These are phyloP conservation scores for Regulus satrapa DNA, from an alignment of 2,113 vertebrate species.

Conservation along the genomic window DNA sequence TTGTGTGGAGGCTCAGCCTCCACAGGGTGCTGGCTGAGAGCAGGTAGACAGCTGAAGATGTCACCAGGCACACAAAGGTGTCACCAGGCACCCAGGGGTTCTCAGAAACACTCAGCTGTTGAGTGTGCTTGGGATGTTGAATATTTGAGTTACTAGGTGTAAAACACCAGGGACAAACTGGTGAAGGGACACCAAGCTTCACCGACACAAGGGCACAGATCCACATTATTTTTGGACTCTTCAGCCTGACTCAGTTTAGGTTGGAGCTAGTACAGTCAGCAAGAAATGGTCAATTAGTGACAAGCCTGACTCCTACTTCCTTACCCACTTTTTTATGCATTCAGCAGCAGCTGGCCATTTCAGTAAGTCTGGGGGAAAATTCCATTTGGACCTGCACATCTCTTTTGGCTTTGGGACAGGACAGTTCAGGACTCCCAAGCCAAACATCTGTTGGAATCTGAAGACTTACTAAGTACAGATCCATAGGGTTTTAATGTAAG, in stretches of 20 bases:
- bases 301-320: not conserved
- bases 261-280: not conserved
- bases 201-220: not conserved
- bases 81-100: not conserved
- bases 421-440: not conserved
- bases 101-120: not conserved
- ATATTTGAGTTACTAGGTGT: not conserved
- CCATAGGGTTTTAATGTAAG: not conserved
- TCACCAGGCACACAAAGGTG: not conserved
- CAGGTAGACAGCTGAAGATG: not conserved
- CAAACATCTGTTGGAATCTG: not conserved
- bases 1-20: not conserved
- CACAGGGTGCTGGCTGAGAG: not conserved
- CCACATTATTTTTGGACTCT: not conserved
- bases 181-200: not conserved
- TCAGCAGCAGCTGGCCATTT: not conserved
- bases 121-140: not conserved
- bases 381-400: not conserved
- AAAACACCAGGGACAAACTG: not conserved
- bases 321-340: rapidly evolving
- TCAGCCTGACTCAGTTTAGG: not conserved
- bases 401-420: not conserved
- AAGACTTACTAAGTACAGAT: not conserved
- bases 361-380: not conserved
- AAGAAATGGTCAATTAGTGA: not conserved